These are phyloP conservation scores for Aphaenogaster floridana DNA, from an alignment of 1,140 invertebrate genomes.

Conservation along the genomic window DNA sequence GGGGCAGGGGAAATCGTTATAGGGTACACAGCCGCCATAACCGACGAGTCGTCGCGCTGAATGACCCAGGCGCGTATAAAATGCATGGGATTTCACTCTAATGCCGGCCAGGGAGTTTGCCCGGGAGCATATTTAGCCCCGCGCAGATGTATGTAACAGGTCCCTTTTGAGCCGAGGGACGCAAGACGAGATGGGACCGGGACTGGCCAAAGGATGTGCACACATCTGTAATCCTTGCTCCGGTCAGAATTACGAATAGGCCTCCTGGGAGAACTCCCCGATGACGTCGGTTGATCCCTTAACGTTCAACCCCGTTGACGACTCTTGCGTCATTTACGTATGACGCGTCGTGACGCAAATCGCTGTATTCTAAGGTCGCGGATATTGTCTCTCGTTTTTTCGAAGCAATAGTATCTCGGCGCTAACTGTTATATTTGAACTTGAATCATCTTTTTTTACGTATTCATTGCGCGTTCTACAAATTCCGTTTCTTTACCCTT, in stretches of 20 bases:
- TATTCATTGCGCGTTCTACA: constrained; percentile 1
- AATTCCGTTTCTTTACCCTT: background rate
- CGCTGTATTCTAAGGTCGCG: background rate
- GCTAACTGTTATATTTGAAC: background rate
- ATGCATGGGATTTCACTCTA: constrained; percentile 85
- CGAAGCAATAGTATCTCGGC: background rate
- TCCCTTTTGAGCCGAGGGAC: constrained; percentile 79
- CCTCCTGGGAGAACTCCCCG: constrained; percentile 60
- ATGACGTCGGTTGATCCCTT: constrained; percentile 57
- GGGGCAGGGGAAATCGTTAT: constrained; percentile 49
- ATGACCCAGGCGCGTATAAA: constrained; percentile 84
- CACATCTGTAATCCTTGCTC: constrained; percentile 71
- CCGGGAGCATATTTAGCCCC: constrained; percentile 80
- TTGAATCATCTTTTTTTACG: background rate
- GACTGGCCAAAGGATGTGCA: constrained; percentile 68
- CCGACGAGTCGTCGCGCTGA: constrained; percentile 78
- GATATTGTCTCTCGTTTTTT: background rate
- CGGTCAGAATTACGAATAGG: constrained; percentile 71
- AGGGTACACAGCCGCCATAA: constrained; percentile 80
- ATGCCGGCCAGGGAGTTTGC: constrained; percentile 80
- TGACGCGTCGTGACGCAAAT: background rate
- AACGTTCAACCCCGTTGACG: constrained; percentile 32
- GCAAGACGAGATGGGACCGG: constrained; percentile 75
- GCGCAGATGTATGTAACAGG: constrained; percentile 84
- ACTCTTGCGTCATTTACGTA: background rate